Percentiles rank a stretch among this genome's conserved stretches.
Evolutionary conservation across 2,888 invertebrate genomes (phyloP).

Genomic region (Neuroscelio doddi): DNA sequence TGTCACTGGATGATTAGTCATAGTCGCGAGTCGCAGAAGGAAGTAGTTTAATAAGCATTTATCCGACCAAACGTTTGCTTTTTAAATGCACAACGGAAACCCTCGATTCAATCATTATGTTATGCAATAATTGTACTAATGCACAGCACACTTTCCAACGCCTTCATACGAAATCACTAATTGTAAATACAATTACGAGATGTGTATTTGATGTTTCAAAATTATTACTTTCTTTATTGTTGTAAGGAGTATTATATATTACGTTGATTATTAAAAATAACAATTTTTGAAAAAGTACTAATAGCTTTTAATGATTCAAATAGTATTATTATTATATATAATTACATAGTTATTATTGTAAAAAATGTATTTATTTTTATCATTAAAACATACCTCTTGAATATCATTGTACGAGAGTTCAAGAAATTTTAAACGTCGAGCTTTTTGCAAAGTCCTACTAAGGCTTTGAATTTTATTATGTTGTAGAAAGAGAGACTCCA

Average conservation of each 20-base stretch:
- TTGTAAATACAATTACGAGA: not conserved
- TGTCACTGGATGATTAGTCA: slow-evolving; percentile 7
- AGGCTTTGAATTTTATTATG: slow-evolving; percentile 82
- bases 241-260: too few relatives aligned
- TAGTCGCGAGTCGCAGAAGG: slow-evolving; percentile 15
- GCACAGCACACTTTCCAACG: slow-evolving; percentile 52
- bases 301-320: too few relatives aligned
- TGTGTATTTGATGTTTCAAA: too few relatives aligned
- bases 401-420: slow-evolving; percentile 84
- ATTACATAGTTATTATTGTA: too few relatives aligned
- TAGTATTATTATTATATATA: too few relatives aligned
- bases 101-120: slow-evolving; percentile 59
- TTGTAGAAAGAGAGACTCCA: slow-evolving; percentile 83
- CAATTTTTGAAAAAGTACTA: too few relatives aligned
- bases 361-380: not conserved
- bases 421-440: slow-evolving; percentile 78
- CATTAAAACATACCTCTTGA: slow-evolving; percentile 75
- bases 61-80: slow-evolving; percentile 23
- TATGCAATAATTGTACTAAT: slow-evolving; percentile 61
- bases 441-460: slow-evolving; percentile 82
- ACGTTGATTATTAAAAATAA: too few relatives aligned
- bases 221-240: too few relatives aligned
- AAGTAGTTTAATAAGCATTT: slow-evolving; percentile 24
- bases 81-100: slow-evolving; percentile 49
- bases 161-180: slow-evolving; percentile 1